These are phyloP conservation scores for Melangyna quadrimaculata DNA, from an alignment of 2,888 invertebrate genomes.

Conservation along the genomic window DNA sequence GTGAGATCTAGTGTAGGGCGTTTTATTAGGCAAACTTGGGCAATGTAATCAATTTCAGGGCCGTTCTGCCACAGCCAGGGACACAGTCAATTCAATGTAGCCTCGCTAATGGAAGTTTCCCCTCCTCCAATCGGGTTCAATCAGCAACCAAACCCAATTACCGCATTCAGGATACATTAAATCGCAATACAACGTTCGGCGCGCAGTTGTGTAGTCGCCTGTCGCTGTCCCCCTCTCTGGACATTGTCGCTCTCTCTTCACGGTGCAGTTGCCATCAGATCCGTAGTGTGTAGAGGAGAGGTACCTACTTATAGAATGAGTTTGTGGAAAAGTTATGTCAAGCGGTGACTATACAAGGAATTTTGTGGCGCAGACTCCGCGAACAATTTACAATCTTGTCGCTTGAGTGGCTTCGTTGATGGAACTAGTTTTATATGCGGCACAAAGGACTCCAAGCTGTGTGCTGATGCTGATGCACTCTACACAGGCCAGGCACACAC, in stretches of 20 bases:
- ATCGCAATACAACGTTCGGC: conserved; percentile 37
- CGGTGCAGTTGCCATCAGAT: neutral
- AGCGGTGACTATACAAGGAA: conserved; percentile 52
- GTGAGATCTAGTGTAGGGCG: conserved; percentile 14
- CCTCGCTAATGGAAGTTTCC: conserved; percentile 46
- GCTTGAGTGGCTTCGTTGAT: conserved; percentile 59
- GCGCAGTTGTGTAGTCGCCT: neutral
- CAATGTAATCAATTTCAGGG: conserved; percentile 27
- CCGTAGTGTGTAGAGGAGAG: neutral
- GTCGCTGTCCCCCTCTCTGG: conserved; percentile 15
- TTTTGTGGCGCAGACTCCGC: conserved; percentile 27
- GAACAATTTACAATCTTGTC: conserved; percentile 65
- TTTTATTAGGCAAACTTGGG: conserved; percentile 16
- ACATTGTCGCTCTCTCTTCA: conserved; percentile 9
- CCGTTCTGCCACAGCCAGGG: conserved; percentile 1
- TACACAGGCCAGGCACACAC: too few species aligned
- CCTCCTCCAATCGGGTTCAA: conserved; percentile 64
- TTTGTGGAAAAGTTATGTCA: conserved; percentile 34
- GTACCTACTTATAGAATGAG: neutral
- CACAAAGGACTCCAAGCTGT: conserved; percentile 6
- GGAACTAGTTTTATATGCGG: conserved; percentile 53
- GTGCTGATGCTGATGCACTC: neutral
- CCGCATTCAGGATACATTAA: conserved; percentile 67
- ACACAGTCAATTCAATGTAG: conserved; percentile 26
- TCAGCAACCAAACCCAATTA: conserved; percentile 65